Evolutionary conservation across 2,113 vertebrate species (phyloP), one percentile per base, ranked within the genome.

Genomic region (Cairina moschata): DNA sequence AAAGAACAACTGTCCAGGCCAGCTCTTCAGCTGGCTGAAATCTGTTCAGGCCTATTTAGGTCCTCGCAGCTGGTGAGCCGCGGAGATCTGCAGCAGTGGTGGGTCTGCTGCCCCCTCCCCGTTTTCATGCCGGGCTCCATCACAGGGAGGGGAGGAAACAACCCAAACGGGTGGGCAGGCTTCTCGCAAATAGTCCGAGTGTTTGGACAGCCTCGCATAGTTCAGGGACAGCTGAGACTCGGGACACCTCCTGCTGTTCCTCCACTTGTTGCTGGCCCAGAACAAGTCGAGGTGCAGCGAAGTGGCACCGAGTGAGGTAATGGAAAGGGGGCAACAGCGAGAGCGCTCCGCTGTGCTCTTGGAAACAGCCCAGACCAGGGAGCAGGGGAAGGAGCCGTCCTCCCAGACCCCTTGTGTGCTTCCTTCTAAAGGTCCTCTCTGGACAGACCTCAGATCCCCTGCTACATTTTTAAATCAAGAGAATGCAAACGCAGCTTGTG

Each of bases 41-140:
- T 81, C 73, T 54, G 4, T 44, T 68, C 74, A 76, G 86, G 46
- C 44, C 80, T 54, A 26, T 84, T 96, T 93, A 93, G 86, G 78
- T 38, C 68, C 68, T 48, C 20, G 36, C 52, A 54, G 1, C 68
- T 69, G 69, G 60, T 0, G 2, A 86, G 55, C 50, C 1, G 0
- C 29, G 3, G 0, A 3, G 22, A 74, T 88, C 66, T 58, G 13
- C n/a, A 65, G 69, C 65, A 55, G 48, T 16, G 66, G 22, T 3
- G 20, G n/a, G 7, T 40, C 86, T 86, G 88, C 86, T 75, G 54
- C 69, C 52, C 38, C 38, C 20, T 88, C n/a, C 22, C 54, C 4
- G 0, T 81, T 77, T 78, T 62, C 38, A 36, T 3, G 4, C 29
- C 59, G 42, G 72, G 59, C 83, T 88, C 62, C 26, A 15, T 81